Conservation (phyloP, 1,140 invertebrate genomes). For the Cydia fagiglandana region DNA sequence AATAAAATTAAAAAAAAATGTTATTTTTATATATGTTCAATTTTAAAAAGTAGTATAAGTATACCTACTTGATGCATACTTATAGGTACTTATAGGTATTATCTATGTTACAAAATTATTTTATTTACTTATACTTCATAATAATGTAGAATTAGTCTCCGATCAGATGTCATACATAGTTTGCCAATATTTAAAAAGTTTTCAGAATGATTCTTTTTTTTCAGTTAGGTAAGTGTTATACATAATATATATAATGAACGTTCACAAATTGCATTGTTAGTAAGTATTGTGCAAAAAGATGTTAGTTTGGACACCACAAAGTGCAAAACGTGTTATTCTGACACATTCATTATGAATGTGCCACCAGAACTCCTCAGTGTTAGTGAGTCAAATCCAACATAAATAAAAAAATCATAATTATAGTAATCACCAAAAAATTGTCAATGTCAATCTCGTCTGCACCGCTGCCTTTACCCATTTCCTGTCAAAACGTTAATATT, state of each 20-base stretch:
- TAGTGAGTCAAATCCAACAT: conserved; percentile 34
- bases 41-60: no score
- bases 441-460: conserved; percentile 75
- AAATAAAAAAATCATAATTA: conserved; percentile 38
- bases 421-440: conserved; percentile 75
- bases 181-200: no score
- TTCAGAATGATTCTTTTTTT: no score
- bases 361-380: neutral
- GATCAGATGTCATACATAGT: no score
- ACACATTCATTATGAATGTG: neutral
- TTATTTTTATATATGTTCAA: no score
- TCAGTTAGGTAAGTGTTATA: no score
- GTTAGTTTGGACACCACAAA: neutral
- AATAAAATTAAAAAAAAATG: no score
- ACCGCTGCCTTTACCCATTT: conserved; percentile 68
- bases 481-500: conserved; percentile 62
- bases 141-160: no score
- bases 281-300: conserved; percentile 4
- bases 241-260: neutral
- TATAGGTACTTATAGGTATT: no score
- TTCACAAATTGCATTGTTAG: neutral
- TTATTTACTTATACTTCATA: no score
- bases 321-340: neutral
- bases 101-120: no score
- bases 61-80: no score